Percentiles rank a stretch among this genome's conserved stretches.
Conservation (phyloP, 2,113 vertebrate species). For the Megalops atlanticus region DNA sequence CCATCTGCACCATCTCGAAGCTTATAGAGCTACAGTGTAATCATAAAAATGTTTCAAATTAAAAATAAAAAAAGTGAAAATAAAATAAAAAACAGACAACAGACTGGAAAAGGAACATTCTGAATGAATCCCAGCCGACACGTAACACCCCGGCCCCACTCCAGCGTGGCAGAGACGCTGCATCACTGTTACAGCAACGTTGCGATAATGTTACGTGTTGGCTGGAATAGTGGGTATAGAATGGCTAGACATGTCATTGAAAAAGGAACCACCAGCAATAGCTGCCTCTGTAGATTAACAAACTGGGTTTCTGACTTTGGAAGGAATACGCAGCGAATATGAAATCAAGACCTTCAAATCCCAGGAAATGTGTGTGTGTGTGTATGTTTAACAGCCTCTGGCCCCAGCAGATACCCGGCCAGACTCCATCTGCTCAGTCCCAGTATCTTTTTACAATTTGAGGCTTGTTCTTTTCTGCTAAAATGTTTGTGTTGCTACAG, state of each 20-base stretch:
- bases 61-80: constrained; percentile 36
- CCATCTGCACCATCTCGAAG: constrained; percentile 18
- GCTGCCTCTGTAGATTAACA: constrained; percentile 67
- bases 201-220: constrained; percentile 31
- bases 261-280: constrained; percentile 52
- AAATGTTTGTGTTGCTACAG: too few species aligned
- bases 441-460: too few species aligned
- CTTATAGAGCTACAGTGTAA: constrained; percentile 33
- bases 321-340: constrained; percentile 38
- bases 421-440: too few species aligned
- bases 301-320: constrained; percentile 31
- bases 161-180: constrained; percentile 13
- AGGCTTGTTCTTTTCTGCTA: too few species aligned
- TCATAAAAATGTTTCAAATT: constrained; percentile 33
- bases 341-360: constrained; percentile 35
- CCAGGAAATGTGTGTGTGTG: not conserved
- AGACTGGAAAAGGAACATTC: not conserved
- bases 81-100: constrained; percentile 28
- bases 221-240: constrained; percentile 48
- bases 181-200: constrained; percentile 21
- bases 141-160: not conserved
- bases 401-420: not conserved
- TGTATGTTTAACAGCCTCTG: not conserved
- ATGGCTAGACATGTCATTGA: constrained; percentile 49
- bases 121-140: constrained; percentile 31